A percentile compares a stretch with the other conserved stretches of the same genome.
These are phyloP conservation scores for Volucella inflata DNA, from an alignment of 2,888 invertebrate genomes.

Conservation along the genomic window DNA sequence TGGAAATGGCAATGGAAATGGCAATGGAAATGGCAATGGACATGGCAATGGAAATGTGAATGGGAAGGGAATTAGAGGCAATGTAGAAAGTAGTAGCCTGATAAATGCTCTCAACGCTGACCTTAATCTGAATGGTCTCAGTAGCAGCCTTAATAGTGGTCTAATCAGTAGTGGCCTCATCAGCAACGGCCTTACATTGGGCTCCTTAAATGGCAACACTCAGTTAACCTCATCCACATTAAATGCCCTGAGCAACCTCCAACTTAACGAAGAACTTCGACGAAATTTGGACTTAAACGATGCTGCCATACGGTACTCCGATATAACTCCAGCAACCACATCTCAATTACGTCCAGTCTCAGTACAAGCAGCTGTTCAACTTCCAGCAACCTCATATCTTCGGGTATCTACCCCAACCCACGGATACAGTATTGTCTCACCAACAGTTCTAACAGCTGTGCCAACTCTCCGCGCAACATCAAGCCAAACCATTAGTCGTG, in stretches of 20 bases:
- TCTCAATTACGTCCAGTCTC: conserved; percentile 66
- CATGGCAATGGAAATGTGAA: conserved; percentile 33
- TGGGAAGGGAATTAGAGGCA: conserved; percentile 25
- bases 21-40: conserved; percentile 52
- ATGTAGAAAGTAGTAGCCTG: conserved; percentile 61
- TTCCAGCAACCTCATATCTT: conserved; percentile 80
- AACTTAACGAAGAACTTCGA: conserved; percentile 52
- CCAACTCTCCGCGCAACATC: conserved; percentile 73
- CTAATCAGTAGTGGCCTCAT: conserved; percentile 77
- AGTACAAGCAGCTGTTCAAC: conserved; percentile 76
- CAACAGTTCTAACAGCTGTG: conserved; percentile 79
- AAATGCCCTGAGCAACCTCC: conserved; percentile 40
- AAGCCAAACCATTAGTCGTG: conserved; percentile 75
- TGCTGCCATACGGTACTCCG: conserved; percentile 52
- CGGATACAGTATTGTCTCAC: conserved; percentile 81
- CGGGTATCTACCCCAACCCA: conserved; percentile 79
- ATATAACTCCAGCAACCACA: conserved; percentile 71
- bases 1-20: conserved; percentile 1
- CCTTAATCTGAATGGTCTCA: conserved; percentile 75
- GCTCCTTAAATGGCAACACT: conserved; percentile 54
- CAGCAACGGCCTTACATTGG: conserved; percentile 77
- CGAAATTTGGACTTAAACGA: conserved; percentile 33
- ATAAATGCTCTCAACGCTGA: conserved; percentile 77
- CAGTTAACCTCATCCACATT: conserved; percentile 32
- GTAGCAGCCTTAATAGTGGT: conserved; percentile 25